These are phyloP conservation scores for Lobophora halterata DNA, from an alignment of 2,888 invertebrate species.

Conservation along the genomic window DNA sequence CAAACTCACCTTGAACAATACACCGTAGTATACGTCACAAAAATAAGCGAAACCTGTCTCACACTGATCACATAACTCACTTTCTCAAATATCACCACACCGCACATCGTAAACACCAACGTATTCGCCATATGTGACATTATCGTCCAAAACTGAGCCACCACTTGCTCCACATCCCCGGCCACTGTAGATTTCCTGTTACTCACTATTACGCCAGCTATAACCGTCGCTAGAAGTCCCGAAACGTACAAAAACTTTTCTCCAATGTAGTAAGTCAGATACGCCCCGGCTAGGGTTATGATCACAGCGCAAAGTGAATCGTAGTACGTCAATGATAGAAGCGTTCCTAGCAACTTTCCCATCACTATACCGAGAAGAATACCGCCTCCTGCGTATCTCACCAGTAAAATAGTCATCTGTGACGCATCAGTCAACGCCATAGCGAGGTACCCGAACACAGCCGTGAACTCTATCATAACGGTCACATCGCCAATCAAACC, in stretches of 20 bases:
- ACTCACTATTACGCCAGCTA: conserved; percentile 63
- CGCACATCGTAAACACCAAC: conserved; percentile 81
- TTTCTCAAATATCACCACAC: conserved; percentile 80
- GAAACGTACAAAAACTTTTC: conserved; percentile 71
- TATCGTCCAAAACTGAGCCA: conserved; percentile 61
- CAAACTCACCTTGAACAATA: conserved; percentile 60
- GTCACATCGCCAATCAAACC: conserved; percentile 68
- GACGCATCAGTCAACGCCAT: conserved; percentile 51
- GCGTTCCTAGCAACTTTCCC: conserved; percentile 55
- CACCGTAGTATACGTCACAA: conserved; percentile 70
- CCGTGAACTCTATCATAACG: conserved; percentile 66
- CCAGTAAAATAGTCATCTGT: conserved; percentile 55
- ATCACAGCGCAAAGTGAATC: conserved; percentile 62
- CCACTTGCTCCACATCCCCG: conserved; percentile 61
- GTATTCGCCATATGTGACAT: conserved; percentile 71
- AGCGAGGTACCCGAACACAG: conserved; percentile 58
- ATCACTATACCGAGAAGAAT: conserved; percentile 58
- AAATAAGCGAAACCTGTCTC: conserved; percentile 58
- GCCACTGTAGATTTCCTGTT: conserved; percentile 60
- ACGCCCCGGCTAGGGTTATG: conserved; percentile 60
- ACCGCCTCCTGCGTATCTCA: conserved; percentile 64
- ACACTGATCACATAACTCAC: conserved; percentile 65
- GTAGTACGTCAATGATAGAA: conserved; percentile 62
- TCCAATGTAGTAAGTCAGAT: conserved; percentile 65
- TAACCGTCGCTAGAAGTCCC: conserved; percentile 59